A percentile compares a stretch with the other conserved stretches of the same genome.
These are phyloP conservation scores for Dastarcus helophoroides DNA, from an alignment of 2,888 invertebrate genomes.

Conservation along the genomic window DNA sequence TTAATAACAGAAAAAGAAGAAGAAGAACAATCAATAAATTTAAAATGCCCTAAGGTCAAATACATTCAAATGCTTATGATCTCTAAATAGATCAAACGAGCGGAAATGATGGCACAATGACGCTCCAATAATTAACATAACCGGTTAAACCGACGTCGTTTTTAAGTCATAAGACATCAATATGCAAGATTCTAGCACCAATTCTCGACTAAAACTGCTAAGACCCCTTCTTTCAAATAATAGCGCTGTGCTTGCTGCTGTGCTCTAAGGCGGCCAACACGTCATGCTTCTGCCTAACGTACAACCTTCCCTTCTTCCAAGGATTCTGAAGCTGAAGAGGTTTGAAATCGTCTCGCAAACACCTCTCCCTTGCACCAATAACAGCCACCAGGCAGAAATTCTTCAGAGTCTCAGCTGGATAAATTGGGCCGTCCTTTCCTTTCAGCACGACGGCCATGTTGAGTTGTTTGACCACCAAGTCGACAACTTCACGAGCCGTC, in stretches of 20 bases:
- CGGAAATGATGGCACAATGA: too few relatives aligned
- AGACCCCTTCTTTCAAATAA: conserved; percentile 36
- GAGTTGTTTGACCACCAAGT: conserved; percentile 88
- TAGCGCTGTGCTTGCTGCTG: conserved; percentile 70
- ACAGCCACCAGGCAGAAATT: conserved; percentile 93
- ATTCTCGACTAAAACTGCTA: conserved; percentile 7
- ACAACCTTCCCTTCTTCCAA: conserved; percentile 88
- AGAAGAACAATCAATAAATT: too few relatives aligned
- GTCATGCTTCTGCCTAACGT: conserved; percentile 85
- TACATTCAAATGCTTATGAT: too few relatives aligned
- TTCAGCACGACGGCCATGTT: conserved; percentile 86
- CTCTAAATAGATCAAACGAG: too few relatives aligned
- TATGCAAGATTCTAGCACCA: conserved; percentile 12
- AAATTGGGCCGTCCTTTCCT: conserved; percentile 76
- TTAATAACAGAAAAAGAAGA: too few relatives aligned
- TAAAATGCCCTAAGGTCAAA: too few relatives aligned
- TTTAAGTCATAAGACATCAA: conserved; percentile 12
- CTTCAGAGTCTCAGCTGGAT: conserved; percentile 67
- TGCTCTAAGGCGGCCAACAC: conserved; percentile 79
- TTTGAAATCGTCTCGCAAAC: conserved; percentile 87
- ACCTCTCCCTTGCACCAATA: conserved; percentile 87
- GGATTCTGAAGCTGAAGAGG: conserved; percentile 89
- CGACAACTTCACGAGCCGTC: conserved; percentile 89
- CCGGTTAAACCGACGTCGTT: too few relatives aligned
- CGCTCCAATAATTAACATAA: too few relatives aligned